Base-by-base conservation (phyloP, 2,888 invertebrate genomes). In the Macrophya alboannulata region DNA sequence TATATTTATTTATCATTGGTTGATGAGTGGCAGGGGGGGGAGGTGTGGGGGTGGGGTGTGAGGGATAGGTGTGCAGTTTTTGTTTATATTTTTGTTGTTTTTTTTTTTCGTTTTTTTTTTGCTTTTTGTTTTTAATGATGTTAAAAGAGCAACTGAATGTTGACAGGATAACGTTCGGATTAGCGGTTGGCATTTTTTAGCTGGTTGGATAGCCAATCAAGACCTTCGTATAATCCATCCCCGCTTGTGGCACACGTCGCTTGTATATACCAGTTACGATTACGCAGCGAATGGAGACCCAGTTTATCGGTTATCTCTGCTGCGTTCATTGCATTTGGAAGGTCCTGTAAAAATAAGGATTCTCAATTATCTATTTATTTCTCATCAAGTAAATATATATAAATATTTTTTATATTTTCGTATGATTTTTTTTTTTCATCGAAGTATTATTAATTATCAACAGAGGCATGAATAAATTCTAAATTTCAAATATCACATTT, bases 241-340 rank as follows among this genome's bases (percentile, higher is more conserved):
- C 99, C 99, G 94, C 98, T 98, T 90, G 99, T 99, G 95, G 99
- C 99, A 95, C 99, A 99, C 93, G 98, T 98, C 93, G 98, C 98
- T 95, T 98, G 98, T 94, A 98, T 98, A 95, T 98, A 98, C 98
- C 98, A 98, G 95, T 98, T 98, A 94, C 99, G 98, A 95, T 99
- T 99, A 94, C 99, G 97, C 94, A 99, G 95, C 93, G 98, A 98
- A 95, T 99, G 99, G 94, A 99, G 96, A 89, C 99, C 99, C 94
- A 99, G 96, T 96, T 99, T 99, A 95, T 99, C 99, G 92, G 99
- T 99, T 91, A 99, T 99, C 96, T 99, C 99, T 88, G 99, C 99
- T 89, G 99, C 99, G 94, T 99, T 99, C 99, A 99, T 99, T 91
- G 99, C 99, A 95, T 99, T 99, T 93, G 99, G 99, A 95, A 99